Percentiles rank a stretch among this genome's conserved stretches.
Evolutionary conservation across 2,888 invertebrate species (phyloP).

Genomic region (Synergus laeviventris): DNA sequence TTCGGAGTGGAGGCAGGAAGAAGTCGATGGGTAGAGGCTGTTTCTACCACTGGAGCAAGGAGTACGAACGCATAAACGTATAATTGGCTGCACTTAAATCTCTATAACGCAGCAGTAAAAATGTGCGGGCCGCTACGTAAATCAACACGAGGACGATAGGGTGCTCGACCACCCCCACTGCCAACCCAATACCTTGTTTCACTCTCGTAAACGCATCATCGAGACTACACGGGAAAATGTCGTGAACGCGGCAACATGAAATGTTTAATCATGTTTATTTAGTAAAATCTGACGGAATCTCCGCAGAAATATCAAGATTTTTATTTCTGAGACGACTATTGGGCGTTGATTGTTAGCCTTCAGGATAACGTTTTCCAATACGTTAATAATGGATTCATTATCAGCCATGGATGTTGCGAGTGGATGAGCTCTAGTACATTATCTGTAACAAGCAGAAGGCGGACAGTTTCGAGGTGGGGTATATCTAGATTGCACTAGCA

Average conservation of each 20-base stretch:
- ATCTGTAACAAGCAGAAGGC: not conserved
- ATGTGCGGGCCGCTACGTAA: constrained; percentile 71
- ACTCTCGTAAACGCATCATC: constrained; percentile 2
- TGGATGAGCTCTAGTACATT: not conserved
- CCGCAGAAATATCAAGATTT: too few species aligned
- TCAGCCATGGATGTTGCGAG: not conserved
- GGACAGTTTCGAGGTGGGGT: not conserved
- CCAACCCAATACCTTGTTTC: not conserved
- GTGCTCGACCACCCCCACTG: constrained; percentile 55
- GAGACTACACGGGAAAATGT: not conserved
- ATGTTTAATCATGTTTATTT: too few species aligned
- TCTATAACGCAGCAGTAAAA: constrained; percentile 74
- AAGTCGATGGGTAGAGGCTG: not conserved
- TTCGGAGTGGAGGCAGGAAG: constrained; percentile 52
- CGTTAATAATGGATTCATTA: not conserved
- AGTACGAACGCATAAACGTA: constrained; percentile 69
- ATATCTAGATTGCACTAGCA: not conserved
- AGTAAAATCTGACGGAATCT: too few species aligned
- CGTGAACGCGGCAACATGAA: not conserved
- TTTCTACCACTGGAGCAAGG: constrained; percentile 49
- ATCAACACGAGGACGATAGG: constrained; percentile 73
- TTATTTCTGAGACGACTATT: too few species aligned
- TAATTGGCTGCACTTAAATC: constrained; percentile 75
- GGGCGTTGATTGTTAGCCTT: too few species aligned
- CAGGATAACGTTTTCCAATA: not conserved